phyloP scores from a whole-genome alignment of 2,797 vertebrate genomes.

The Poliocrania exsul region DNA sequence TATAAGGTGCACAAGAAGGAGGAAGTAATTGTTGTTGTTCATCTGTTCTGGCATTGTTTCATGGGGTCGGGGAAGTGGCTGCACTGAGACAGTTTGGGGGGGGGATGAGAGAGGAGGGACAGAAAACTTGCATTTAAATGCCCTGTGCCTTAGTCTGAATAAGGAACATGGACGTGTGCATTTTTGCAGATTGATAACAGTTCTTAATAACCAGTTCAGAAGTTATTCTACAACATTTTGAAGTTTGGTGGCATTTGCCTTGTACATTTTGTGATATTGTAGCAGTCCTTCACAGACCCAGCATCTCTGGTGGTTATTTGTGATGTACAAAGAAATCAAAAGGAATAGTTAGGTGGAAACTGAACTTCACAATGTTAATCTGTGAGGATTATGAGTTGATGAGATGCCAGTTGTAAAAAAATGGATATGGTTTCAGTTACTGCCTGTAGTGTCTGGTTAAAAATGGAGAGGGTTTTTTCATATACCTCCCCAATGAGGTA shows the following conservation, averaged over 20 bases:
- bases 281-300: neutral
- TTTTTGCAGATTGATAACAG: rapidly evolving
- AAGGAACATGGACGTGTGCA: neutral
- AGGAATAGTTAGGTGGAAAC: neutral
- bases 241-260: neutral
- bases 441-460: neutral
- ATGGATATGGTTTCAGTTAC: neutral
- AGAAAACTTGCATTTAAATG: neutral
- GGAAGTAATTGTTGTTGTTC: neutral
- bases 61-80: neutral
- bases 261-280: neutral
- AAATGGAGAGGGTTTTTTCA: neutral
- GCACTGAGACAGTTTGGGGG: neutral
- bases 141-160: rapidly evolving
- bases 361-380: neutral
- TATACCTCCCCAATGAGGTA: neutral
- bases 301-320: neutral
- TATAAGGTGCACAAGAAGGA: neutral
- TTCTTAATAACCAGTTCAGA: neutral
- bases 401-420: neutral
- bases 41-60: neutral
- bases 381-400: neutral
- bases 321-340: neutral
- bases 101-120: neutral
- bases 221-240: neutral